phyloP scores from a whole-genome alignment of 2,113 vertebrate genomes.

The Tauraco erythrolophus region DNA sequence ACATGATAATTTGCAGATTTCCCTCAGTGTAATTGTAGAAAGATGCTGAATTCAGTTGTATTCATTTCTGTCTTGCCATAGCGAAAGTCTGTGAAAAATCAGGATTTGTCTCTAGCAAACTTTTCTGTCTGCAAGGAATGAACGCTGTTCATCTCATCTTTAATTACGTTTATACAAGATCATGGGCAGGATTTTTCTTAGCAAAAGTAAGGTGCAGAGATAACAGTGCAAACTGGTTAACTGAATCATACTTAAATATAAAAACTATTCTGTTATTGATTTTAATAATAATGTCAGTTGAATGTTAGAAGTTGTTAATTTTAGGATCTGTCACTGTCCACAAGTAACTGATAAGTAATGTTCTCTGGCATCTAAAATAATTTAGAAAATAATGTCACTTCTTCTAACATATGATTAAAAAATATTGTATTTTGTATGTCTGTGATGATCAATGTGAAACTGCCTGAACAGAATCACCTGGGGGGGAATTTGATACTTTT shows the following conservation, averaged over 20 bases:
- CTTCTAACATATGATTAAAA: background rate
- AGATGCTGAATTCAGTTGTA: background rate
- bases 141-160: fast-evolving
- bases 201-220: background rate
- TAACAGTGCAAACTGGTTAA: background rate
- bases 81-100: background rate
- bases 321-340: background rate
- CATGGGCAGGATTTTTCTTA: background rate
- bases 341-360: background rate
- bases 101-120: background rate
- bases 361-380: background rate
- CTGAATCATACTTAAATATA: background rate
- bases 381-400: background rate
- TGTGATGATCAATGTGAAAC: background rate
- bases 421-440: background rate
- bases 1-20: constrained; percentile 17
- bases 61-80: background rate
- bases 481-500: background rate
- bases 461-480: background rate
- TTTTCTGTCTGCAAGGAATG: background rate
- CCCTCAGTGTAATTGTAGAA: background rate
- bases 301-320: background rate
- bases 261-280: background rate
- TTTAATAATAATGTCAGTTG: background rate
- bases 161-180: background rate